Percentiles rank a stretch among this genome's conserved stretches.
Evolutionary conservation across 2,888 invertebrate species (phyloP).

Genomic region (Drosophila hamatofila): DNA sequence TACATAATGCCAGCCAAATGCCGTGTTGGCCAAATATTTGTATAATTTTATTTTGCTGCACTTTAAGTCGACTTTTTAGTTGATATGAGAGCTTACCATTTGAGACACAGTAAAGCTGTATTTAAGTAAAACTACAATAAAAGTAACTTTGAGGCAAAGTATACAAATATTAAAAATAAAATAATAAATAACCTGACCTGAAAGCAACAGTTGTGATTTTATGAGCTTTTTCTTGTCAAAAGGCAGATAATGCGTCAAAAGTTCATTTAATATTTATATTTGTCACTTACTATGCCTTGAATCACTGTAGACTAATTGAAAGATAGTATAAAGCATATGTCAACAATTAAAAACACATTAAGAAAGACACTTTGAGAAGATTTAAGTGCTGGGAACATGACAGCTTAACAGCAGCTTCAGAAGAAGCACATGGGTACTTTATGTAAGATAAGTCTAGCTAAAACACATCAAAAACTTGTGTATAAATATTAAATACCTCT

Average conservation of each 20-base stretch:
- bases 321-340: background rate
- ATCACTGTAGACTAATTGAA: background rate
- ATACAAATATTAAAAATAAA: background rate
- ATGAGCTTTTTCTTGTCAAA: background rate
- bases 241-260: background rate
- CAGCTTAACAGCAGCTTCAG: background rate
- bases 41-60: conserved; percentile 31
- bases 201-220: background rate
- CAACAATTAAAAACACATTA: background rate
- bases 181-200: background rate
- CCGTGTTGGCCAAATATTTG: conserved; percentile 29
- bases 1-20: conserved; percentile 22
- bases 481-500: background rate
- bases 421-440: background rate
- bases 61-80: conserved; percentile 47
- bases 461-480: background rate
- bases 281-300: background rate
- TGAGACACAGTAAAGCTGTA: background rate
- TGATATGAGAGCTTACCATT: conserved; percentile 13
- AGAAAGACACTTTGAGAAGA: background rate
- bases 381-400: background rate
- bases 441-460: background rate
- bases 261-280: background rate
- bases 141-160: too few species aligned
- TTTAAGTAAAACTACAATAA: background rate